phyloP scores from a whole-genome alignment of 2,797 vertebrate genomes.

The Emydoidea blandingii region DNA sequence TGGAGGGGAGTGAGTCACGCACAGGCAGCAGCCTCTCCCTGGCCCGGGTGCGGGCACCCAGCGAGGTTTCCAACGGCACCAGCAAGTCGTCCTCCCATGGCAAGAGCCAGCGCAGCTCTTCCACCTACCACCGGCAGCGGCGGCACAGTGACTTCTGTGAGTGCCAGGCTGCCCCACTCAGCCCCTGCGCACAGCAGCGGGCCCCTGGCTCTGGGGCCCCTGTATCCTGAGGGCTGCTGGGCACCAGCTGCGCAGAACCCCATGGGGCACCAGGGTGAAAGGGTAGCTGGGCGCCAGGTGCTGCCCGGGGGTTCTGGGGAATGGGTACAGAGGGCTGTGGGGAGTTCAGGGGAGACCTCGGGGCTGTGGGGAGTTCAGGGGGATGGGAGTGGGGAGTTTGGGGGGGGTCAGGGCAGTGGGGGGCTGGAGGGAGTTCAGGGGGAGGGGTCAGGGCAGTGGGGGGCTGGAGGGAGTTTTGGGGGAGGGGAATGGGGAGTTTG shows the following conservation, averaged over 20 bases:
- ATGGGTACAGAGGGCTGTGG: neutral
- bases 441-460: too few relatives aligned
- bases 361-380: too few relatives aligned
- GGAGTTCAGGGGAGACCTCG: too few relatives aligned
- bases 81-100: conserved; percentile 88
- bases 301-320: neutral
- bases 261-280: neutral
- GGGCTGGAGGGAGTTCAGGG: too few relatives aligned
- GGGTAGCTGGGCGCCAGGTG: neutral
- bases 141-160: conserved; percentile 96
- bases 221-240: neutral
- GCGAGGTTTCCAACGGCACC: conserved; percentile 89
- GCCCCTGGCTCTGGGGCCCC: too few relatives aligned
- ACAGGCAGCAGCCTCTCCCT: conserved; percentile 89
- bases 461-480: too few relatives aligned
- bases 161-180: conserved; percentile 6
- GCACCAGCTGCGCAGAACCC: neutral
- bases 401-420: too few relatives aligned
- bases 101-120: conserved; percentile 90
- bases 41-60: conserved; percentile 90
- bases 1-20: conserved; percentile 88
- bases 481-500: too few relatives aligned
- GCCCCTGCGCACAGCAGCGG: too few relatives aligned
- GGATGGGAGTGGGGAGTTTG: too few relatives aligned
- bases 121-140: conserved; percentile 94